Base-by-base conservation (phyloP, 2,888 invertebrate genomes). In the Anarsia innoxiella region DNA sequence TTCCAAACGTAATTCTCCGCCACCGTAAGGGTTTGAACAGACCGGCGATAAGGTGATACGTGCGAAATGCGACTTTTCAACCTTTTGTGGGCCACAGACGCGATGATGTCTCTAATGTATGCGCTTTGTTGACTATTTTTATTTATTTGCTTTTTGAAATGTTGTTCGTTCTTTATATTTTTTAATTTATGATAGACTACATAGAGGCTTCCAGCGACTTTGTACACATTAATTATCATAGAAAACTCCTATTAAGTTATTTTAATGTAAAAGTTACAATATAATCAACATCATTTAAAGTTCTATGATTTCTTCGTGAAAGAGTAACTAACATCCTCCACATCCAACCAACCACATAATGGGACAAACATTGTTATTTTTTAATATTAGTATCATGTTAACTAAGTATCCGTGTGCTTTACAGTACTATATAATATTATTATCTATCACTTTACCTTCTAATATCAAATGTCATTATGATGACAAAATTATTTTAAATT, bases 1-100 rank as follows among this genome's bases (percentile, higher is more conserved):
- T 23, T 49, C 37, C 6, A 23, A 31, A 49, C 56, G 57, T 64
- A 69, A 70, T 64, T 69, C 69, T 68, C 73, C 70, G 63, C 57
- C 55, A 67, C 65, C 75, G 78, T 79, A 82, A 80, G 79, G 80
- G 80, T 74, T 69, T 59, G 66, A 59, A 62, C 75, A 75, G 68
- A 59, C 61, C 68, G 53, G 54, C 70, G 79, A 79, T 79, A 79
- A 72, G 61, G 64, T 65, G 75, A 74, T 77, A 78, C 79, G 79
- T 79, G 79, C 73, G 63, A 71, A 75, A 68, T 66, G 76, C 72
- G 75, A 82, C 82, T 82, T 82, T 79, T 77, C 79, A 80, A 74
- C 80, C 82, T 82, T 82, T 82, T 80, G 82, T 80, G 65, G 71
- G 63, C 62, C 64, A 61, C 55, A 65, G 67, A 66, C 62, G 58